These are phyloP conservation scores for Drosophila albomicans DNA, from an alignment of 1,140 invertebrate genomes.

Conservation along the genomic window DNA sequence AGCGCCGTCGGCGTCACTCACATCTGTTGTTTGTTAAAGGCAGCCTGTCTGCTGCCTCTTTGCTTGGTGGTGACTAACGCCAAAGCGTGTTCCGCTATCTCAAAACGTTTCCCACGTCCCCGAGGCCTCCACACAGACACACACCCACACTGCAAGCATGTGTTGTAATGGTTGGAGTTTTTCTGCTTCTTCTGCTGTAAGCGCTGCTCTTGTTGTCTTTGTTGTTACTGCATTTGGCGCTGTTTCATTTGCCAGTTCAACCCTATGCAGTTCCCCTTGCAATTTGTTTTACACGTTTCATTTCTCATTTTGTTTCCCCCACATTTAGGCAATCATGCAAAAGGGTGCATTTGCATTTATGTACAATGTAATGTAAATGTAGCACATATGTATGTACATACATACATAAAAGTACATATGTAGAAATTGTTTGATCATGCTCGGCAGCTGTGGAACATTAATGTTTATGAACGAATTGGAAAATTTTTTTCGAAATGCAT, in stretches of 20 bases:
- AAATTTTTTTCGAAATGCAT: constrained; percentile 1
- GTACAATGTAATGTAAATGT: constrained; percentile 30
- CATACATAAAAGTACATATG: neutral
- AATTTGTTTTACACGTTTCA: constrained; percentile 30
- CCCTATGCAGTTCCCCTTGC: constrained; percentile 35
- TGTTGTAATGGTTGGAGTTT: constrained; percentile 64
- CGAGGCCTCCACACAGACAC: constrained; percentile 32
- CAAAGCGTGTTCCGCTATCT: constrained; percentile 56
- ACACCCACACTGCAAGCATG: constrained; percentile 30
- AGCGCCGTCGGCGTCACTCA: constrained; percentile 24
- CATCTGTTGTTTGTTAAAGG: constrained; percentile 66
- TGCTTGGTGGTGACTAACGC: constrained; percentile 48
- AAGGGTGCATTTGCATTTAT: constrained; percentile 34
- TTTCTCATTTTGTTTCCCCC: constrained; percentile 38
- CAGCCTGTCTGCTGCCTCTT: constrained; percentile 43
- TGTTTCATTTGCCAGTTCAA: constrained; percentile 57
- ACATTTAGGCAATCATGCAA: constrained; percentile 15
- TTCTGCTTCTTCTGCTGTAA: constrained; percentile 37
- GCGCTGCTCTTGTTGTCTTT: constrained; percentile 34
- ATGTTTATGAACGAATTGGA: constrained; percentile 3
- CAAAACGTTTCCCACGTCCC: constrained; percentile 56
- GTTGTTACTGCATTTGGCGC: constrained; percentile 43
- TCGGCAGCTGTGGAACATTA: constrained; percentile 6
- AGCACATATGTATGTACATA: constrained; percentile 1
- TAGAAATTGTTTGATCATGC: neutral